Conservation (phyloP, 2,797 vertebrate species). For the Leptoclinus maculatus region DNA sequence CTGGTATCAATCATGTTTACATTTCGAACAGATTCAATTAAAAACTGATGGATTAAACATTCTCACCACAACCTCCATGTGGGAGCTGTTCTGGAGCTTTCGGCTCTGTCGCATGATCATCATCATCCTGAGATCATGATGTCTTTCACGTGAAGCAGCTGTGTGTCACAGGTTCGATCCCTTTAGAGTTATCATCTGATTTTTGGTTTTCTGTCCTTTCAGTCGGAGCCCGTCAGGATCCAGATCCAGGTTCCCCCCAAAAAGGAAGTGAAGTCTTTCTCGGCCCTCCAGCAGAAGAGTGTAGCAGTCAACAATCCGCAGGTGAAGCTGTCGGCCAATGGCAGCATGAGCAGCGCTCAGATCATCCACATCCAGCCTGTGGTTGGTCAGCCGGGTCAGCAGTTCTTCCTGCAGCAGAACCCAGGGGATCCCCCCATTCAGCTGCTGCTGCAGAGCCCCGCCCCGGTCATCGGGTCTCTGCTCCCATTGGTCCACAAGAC, state of each 20-base stretch:
- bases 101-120: background rate
- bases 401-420: slow-evolving; percentile 84
- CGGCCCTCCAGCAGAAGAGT: slow-evolving; percentile 76
- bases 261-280: slow-evolving; percentile 79
- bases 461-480: slow-evolving; percentile 76
- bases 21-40: background rate
- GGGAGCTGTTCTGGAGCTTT: background rate
- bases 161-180: background rate
- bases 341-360: slow-evolving; percentile 81
- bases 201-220: slow-evolving; percentile 52
- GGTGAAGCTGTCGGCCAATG: slow-evolving; percentile 75
- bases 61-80: background rate
- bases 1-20: background rate
- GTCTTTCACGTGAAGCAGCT: background rate
- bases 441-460: slow-evolving; percentile 83
- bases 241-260: slow-evolving; percentile 86
- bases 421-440: slow-evolving; percentile 84
- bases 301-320: slow-evolving; percentile 67
- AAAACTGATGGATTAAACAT: background rate
- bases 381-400: slow-evolving; percentile 81
- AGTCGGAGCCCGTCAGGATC: slow-evolving; percentile 89
- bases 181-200: background rate
- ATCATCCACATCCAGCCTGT: slow-evolving; percentile 87
- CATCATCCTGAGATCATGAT: background rate
- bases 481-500: slow-evolving; percentile 78